These are phyloP conservation scores for Holothuria scabra DNA, from an alignment of 53 echinoderm and acorn worm genomes.

Conservation along the genomic window DNA sequence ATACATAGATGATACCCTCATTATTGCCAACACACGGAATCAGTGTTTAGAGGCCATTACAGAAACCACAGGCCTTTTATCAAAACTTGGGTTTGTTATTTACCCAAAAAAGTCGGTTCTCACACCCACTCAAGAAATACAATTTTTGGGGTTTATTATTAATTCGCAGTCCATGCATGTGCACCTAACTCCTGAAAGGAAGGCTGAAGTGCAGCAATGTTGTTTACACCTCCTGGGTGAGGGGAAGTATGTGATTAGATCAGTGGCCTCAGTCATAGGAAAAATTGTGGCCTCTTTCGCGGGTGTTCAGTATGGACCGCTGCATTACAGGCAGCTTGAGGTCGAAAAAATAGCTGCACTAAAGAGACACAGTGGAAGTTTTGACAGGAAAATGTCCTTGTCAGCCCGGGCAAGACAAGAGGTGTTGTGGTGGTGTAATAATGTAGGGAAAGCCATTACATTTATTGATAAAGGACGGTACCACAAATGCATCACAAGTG, in stretches of 20 bases:
- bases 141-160: conserved; percentile 24
- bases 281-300: conserved; percentile 46
- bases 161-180: conserved; percentile 1
- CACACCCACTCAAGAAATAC: conserved; percentile 17
- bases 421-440: neutral
- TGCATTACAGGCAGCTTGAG: conserved; percentile 50
- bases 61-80: conserved; percentile 30
- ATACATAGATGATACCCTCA: conserved; percentile 66
- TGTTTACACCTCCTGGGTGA: conserved; percentile 19
- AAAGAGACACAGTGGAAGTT: conserved; percentile 43
- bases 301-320: conserved; percentile 45
- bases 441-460: neutral
- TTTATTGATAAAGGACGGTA: neutral
- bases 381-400: conserved; percentile 52
- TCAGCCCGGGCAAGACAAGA: neutral
- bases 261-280: conserved; percentile 36
- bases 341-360: conserved; percentile 54
- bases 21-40: conserved; percentile 7
- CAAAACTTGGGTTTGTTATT: conserved; percentile 44
- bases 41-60: conserved; percentile 12
- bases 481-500: neutral
- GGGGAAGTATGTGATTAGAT: neutral
- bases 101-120: conserved; percentile 51
- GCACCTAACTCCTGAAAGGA: conserved; percentile 7
- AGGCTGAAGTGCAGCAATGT: neutral